Evolutionary conservation across 2,888 invertebrate genomes (phyloP).

Genomic region (Sphinx pinastri): DNA sequence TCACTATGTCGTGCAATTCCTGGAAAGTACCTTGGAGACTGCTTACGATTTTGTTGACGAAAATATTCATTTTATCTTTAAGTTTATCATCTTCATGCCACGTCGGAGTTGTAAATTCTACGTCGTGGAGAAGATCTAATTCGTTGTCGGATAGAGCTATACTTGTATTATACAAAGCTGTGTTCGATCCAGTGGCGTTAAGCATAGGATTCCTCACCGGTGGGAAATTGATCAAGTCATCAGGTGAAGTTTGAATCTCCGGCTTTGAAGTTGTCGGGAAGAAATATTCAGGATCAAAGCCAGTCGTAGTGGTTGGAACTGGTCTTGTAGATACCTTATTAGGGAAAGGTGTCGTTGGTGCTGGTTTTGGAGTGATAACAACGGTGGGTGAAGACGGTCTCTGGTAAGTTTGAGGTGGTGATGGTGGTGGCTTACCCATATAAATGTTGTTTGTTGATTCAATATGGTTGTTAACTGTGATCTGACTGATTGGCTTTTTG

Average conservation of each 20-base stretch:
- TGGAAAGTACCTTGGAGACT: conserved; percentile 93
- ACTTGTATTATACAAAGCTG: conserved; percentile 75
- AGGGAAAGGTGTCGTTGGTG: conserved; percentile 68
- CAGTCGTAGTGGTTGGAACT: conserved; percentile 51
- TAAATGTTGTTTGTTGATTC: conserved; percentile 83
- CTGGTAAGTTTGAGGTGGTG: conserved; percentile 67
- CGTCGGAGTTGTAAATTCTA: conserved; percentile 89
- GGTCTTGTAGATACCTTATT: conserved; percentile 55
- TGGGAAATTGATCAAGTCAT: conserved; percentile 91
- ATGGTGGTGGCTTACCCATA: conserved; percentile 64
- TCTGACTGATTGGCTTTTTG: conserved; percentile 76
- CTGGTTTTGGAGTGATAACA: conserved; percentile 88
- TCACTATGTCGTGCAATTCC: conserved; percentile 90
- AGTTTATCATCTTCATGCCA: conserved; percentile 90
- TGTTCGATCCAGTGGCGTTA: conserved; percentile 86
- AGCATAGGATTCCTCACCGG: conserved; percentile 93
- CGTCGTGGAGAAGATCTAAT: conserved; percentile 76
- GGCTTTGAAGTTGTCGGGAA: conserved; percentile 67
- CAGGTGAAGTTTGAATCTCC: conserved; percentile 87
- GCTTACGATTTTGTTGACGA: conserved; percentile 93
- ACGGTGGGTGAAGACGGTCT: conserved; percentile 85
- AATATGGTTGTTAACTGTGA: conserved; percentile 86
- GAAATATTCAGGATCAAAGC: conserved; percentile 63
- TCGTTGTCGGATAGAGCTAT: conserved; percentile 82
- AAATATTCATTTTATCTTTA: conserved; percentile 90